These are phyloP conservation scores for Actenoides lindsayi DNA, from an alignment of 2,113 vertebrate species.

Conservation along the genomic window DNA sequence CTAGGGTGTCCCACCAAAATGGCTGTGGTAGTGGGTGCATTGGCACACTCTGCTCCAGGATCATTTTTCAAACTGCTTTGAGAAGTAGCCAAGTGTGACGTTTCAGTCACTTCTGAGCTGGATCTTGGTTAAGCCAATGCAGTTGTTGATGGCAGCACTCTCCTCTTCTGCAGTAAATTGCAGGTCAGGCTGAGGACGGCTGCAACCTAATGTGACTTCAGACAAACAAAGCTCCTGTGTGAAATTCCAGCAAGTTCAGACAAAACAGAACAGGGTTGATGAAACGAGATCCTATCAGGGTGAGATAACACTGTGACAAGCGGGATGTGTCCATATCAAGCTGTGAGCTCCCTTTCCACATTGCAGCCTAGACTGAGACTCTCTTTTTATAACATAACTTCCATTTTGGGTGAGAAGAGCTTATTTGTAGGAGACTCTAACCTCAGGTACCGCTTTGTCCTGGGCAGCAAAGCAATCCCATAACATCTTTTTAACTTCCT, in stretches of 20 bases:
- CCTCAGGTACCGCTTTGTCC: background rate
- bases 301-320: background rate
- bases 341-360: background rate
- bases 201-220: background rate
- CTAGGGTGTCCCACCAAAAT: background rate
- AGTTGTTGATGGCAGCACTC: fast-evolving
- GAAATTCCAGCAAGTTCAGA: background rate
- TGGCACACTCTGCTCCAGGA: background rate
- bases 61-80: background rate
- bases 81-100: background rate
- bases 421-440: background rate
- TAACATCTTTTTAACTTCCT: background rate
- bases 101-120: background rate
- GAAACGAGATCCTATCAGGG: background rate
- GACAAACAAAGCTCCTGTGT: background rate
- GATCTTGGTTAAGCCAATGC: background rate
- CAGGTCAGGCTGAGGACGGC: background rate
- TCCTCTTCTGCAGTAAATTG: background rate
- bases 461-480: background rate
- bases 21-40: background rate
- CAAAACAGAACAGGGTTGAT: background rate
- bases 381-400: background rate
- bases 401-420: background rate
- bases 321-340: background rate
- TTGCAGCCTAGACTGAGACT: background rate